Evolutionary conservation across 2,888 invertebrate genomes (phyloP).

Genomic region (Agrochola lota): DNA sequence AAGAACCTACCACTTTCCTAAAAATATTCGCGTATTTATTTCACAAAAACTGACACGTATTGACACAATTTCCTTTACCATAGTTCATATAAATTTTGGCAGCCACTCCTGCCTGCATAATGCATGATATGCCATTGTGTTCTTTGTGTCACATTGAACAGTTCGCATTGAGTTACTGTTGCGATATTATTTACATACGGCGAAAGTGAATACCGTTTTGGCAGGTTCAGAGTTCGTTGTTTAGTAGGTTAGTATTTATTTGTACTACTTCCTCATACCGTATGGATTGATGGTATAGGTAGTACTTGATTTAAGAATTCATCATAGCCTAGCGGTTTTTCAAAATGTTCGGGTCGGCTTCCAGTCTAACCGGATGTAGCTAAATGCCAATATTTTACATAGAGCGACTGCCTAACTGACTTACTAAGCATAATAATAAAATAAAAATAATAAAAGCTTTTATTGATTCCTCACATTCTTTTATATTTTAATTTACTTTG

Average conservation of each 20-base stretch:
- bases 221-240: slow-evolving; percentile 39
- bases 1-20: background rate
- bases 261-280: background rate
- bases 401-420: background rate
- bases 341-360: background rate
- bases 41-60: slow-evolving; percentile 60
- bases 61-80: slow-evolving; percentile 65
- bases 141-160: slow-evolving; percentile 26
- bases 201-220: slow-evolving; percentile 54
- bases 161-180: slow-evolving; percentile 54
- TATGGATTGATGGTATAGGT: background rate
- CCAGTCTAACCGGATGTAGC: background rate
- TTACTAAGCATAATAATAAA: too few species aligned
- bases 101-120: slow-evolving; percentile 52
- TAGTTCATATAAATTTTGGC: slow-evolving; percentile 56
- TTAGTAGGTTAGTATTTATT: slow-evolving; percentile 1
- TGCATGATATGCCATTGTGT: slow-evolving; percentile 64
- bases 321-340: background rate
- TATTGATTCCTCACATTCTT: too few species aligned
- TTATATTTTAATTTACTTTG: too few species aligned
- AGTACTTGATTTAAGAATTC: background rate
- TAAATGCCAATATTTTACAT: background rate
- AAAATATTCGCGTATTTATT: slow-evolving; percentile 12
- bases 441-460: too few species aligned
- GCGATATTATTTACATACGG: slow-evolving; percentile 57